Percentiles rank a stretch among this genome's conserved stretches.
These are phyloP conservation scores for Polylopha cassiicola DNA, from an alignment of 2,888 invertebrate species.

Conservation along the genomic window DNA sequence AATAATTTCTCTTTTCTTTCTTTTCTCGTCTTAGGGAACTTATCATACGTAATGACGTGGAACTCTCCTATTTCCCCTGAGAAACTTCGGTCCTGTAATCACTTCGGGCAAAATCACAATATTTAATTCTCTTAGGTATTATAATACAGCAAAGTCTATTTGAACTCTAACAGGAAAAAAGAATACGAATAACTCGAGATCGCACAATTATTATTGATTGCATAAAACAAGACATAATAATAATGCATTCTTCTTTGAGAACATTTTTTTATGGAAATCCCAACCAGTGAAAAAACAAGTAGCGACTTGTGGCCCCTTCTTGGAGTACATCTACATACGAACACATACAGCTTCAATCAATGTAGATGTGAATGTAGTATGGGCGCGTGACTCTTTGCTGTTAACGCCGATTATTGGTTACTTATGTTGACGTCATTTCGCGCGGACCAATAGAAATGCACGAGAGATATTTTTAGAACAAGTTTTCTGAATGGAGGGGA, in stretches of 20 bases:
- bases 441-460: slow-evolving; percentile 45
- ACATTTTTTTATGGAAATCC: slow-evolving; percentile 5
- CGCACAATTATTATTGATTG: too few relatives aligned
- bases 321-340: slow-evolving; percentile 1
- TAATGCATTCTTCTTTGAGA: background rate
- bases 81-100: too few relatives aligned
- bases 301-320: slow-evolving; percentile 13
- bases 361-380: slow-evolving; percentile 31
- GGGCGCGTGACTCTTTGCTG: slow-evolving; percentile 59
- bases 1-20: too few relatives aligned
- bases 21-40: too few relatives aligned
- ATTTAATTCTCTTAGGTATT: too few relatives aligned
- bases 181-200: too few relatives aligned
- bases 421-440: slow-evolving; percentile 55
- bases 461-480: slow-evolving; percentile 67
- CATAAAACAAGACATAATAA: too few relatives aligned
- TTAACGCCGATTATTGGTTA: slow-evolving; percentile 45
- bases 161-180: too few relatives aligned
- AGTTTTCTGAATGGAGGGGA: slow-evolving; percentile 52
- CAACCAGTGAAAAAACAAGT: slow-evolving; percentile 6
- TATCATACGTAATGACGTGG: too few relatives aligned
- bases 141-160: too few relatives aligned
- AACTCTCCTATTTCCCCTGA: too few relatives aligned
- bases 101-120: too few relatives aligned
- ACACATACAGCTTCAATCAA: slow-evolving; percentile 28